These are phyloP conservation scores for Drosophila carrolli DNA, from an alignment of 1,140 invertebrate genomes.

Conservation along the genomic window DNA sequence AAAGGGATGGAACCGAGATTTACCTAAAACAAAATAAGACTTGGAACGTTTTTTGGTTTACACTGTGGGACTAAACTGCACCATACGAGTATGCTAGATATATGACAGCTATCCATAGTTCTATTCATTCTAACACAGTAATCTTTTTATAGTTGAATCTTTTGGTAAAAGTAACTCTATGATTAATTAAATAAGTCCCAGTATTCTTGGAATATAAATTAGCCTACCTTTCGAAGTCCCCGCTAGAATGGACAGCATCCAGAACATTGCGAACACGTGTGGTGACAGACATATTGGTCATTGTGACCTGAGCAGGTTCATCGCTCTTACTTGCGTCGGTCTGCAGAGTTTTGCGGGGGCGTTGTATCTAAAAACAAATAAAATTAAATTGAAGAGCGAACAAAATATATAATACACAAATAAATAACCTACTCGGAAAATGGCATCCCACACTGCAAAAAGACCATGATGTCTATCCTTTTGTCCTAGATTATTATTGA, in stretches of 20 bases:
- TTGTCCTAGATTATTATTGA: conserved; percentile 90
- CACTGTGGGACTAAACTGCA: no score
- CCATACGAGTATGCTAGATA: no score
- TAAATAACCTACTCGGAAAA: conserved; percentile 88
- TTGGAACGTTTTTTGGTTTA: no score
- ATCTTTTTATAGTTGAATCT: no score
- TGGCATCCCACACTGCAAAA: conserved; percentile 93
- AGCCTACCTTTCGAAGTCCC: conserved; percentile 90
- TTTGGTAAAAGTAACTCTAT: no score
- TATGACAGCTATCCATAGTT: no score
- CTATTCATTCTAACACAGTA: no score
- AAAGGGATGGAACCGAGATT: no score
- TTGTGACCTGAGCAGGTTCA: conserved; percentile 69
- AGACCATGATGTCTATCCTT: conserved; percentile 95
- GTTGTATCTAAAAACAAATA: conserved; percentile 67
- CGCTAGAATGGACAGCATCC: conserved; percentile 89
- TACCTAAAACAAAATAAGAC: no score
- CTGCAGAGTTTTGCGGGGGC: conserved; percentile 74
- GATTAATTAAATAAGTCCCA: no score
- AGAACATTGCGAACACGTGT: conserved; percentile 87
- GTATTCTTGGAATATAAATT: not conserved
- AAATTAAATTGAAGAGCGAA: not conserved
- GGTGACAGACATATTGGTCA: conserved; percentile 84
- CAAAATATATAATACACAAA: no score
- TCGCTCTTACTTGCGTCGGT: conserved; percentile 30